These are phyloP conservation scores for Hirtodrosophila confusa DNA, from an alignment of 2,888 invertebrate species.

Conservation along the genomic window DNA sequence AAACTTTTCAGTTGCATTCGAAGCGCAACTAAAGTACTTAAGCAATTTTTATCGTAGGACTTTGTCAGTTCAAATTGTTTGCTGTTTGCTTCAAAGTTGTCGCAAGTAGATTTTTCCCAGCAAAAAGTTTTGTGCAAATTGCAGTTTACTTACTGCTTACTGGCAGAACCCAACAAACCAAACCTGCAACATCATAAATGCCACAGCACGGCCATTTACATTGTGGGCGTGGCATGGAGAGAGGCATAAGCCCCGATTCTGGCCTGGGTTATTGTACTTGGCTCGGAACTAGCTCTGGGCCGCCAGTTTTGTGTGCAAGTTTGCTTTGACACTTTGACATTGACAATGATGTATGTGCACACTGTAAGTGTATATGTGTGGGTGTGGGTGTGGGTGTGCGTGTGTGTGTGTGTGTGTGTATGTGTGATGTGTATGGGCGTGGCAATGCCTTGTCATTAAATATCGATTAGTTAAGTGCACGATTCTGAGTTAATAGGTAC, in stretches of 20 bases:
- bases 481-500: slow-evolving; percentile 51
- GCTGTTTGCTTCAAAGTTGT: slow-evolving; percentile 64
- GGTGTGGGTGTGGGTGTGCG: slow-evolving; percentile 12
- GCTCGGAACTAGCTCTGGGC: slow-evolving; percentile 31
- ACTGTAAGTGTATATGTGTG: slow-evolving; percentile 18
- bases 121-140: slow-evolving; percentile 57
- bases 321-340: slow-evolving; percentile 81
- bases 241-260: slow-evolving; percentile 2
- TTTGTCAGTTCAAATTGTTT: slow-evolving; percentile 78
- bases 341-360: slow-evolving; percentile 81
- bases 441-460: slow-evolving; percentile 66
- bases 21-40: slow-evolving; percentile 72
- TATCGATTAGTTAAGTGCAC: slow-evolving; percentile 67
- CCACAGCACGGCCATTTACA: slow-evolving; percentile 33
- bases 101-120: slow-evolving; percentile 47
- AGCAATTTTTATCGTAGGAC: slow-evolving; percentile 75
- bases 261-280: slow-evolving; percentile 59
- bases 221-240: slow-evolving; percentile 61
- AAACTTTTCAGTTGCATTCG: slow-evolving; percentile 60
- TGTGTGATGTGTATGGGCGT: slow-evolving; percentile 39
- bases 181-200: slow-evolving; percentile 71
- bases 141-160: slow-evolving; percentile 58
- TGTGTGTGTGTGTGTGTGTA: slow-evolving; percentile 16
- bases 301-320: slow-evolving; percentile 60
- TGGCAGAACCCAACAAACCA: slow-evolving; percentile 6